Evolutionary conservation across 2,888 invertebrate genomes (phyloP), one percentile per base, ranked within the genome.

Genomic region (Ceratothoa steindachneri): DNA sequence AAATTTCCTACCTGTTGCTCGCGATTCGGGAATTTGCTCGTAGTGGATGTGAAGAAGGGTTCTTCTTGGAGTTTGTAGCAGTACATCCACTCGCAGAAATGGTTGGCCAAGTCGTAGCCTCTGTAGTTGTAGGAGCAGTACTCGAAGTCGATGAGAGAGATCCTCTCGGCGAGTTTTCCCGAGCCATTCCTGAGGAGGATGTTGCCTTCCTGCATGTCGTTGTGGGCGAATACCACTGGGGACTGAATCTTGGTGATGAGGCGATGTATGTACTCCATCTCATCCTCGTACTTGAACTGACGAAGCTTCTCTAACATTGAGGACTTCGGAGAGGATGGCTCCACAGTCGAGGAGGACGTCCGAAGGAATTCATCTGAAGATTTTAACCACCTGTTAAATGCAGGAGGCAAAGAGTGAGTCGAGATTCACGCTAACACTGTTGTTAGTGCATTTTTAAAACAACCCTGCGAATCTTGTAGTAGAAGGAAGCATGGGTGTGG

Each of bases 121-220:
- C 96, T 87, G 83, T 93, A 93, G 83, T 97, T 96, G 85, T 97
- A 97, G 0, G 95, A 93, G 84, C 95, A 95, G 83, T 96, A 97
- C 85, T 97, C 96, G 83, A 93, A 97, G 84, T 97, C 97, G 82
- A 93, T 94, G 30, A 94, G 87, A 19, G 92, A 90, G 31, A 94
- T 85, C 68, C 81, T 88, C 0, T 89, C 31, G 31, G 41, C 55
- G 68, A 30, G 24, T n/a, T 51, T 65, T n/a, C 30, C 28, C 30
- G 24, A n/a, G 71, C 15, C 28, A 30, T 67, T 77, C 19, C 78
- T 85, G 75, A 88, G 83, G n/a, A 90, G 84, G 81, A 90, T 89
- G 83, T 89, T 88, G 85, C 93, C 96, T 87, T 95, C 95, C 84
- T 97, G 96, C 86, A 96, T 87, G 83, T 97, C 97, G 83, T 97